Conservation (phyloP, 2,888 invertebrate genomes). For the Acronicta alni region DNA sequence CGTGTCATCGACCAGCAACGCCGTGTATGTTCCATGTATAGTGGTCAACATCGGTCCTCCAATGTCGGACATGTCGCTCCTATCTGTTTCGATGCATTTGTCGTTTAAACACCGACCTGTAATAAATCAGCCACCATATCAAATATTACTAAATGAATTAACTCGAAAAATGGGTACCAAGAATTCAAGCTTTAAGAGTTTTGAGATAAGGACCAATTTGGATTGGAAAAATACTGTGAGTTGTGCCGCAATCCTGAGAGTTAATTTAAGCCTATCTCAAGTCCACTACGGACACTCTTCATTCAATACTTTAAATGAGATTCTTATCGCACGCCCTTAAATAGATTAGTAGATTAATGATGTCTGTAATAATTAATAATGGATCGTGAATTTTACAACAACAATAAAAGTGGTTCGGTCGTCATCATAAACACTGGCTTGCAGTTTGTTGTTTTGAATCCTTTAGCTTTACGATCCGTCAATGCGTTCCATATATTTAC, state of each 20-base stretch:
- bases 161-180: conserved; percentile 21
- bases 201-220: conserved; percentile 41
- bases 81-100: conserved; percentile 89
- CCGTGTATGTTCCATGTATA: conserved; percentile 73
- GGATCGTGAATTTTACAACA: conserved; percentile 89
- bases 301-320: conserved; percentile 90
- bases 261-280: conserved; percentile 88
- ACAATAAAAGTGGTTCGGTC: conserved; percentile 87
- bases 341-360: conserved; percentile 90
- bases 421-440: conserved; percentile 84
- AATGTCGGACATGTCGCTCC: conserved; percentile 88
- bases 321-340: conserved; percentile 89
- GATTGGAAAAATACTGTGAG: conserved; percentile 6
- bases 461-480: conserved; percentile 86
- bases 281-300: conserved; percentile 88
- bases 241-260: conserved; percentile 53
- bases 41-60: conserved; percentile 87
- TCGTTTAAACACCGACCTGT: conserved; percentile 89
- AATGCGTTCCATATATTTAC: conserved; percentile 86
- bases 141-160: conserved; percentile 56
- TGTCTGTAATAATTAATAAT: conserved; percentile 90
- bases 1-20: conserved; percentile 61
- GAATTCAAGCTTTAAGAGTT: conserved; percentile 49
- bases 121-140: conserved; percentile 84
- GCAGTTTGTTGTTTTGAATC: conserved; percentile 87